These are phyloP conservation scores for Xenopus laevis DNA, from an alignment of 2,113 vertebrate species.

Conservation along the genomic window DNA sequence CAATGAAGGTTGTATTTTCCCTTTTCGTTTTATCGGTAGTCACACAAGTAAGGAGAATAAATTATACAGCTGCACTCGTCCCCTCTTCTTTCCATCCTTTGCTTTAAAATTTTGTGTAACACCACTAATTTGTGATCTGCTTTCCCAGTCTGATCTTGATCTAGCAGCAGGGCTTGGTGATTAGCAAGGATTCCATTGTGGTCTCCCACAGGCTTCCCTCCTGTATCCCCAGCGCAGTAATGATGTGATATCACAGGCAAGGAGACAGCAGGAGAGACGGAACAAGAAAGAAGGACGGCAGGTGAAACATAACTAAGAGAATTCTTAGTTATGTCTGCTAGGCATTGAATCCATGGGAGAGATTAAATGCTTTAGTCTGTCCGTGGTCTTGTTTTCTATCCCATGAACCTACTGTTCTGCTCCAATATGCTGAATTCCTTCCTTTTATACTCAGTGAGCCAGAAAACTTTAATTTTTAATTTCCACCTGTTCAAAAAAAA, in stretches of 20 bases:
- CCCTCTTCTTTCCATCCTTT: not conserved
- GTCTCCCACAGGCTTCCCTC: not conserved
- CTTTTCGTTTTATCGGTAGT: no score
- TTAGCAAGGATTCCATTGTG: not conserved
- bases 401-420: no score
- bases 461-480: no score
- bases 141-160: not conserved
- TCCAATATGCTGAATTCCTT: no score
- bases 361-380: no score
- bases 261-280: not conserved
- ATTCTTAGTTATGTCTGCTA: not conserved
- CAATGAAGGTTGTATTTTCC: no score
- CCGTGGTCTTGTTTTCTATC: no score
- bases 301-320: not conserved
- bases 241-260: not conserved
- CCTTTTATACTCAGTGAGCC: no score
- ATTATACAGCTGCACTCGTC: not conserved
- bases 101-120: not conserved
- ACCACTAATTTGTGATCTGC: not conserved
- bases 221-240: not conserved
- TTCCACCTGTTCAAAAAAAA: no score
- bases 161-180: not conserved
- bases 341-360: no score
- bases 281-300: not conserved
- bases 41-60: not conserved